Conservation (phyloP, 2,888 invertebrate genomes). For the Mimumesa dahlbomi region DNA sequence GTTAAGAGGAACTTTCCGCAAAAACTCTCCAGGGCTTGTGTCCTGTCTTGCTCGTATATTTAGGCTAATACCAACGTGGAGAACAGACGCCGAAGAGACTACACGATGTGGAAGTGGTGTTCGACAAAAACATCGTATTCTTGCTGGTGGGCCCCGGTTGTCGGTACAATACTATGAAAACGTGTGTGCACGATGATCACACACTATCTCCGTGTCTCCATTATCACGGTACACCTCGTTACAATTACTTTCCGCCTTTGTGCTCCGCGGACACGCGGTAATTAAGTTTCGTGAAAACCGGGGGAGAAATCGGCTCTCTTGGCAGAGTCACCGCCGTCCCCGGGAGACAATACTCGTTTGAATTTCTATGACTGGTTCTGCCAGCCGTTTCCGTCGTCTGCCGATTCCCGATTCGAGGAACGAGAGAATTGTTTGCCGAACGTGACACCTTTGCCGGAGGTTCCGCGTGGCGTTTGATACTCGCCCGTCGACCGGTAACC, state of each 20-base stretch:
- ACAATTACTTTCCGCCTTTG: constrained; percentile 37
- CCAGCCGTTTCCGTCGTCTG: no score
- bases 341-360: constrained; percentile 51
- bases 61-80: constrained; percentile 38
- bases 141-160: constrained; percentile 21
- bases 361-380: constrained; percentile 51
- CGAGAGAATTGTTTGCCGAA: constrained; percentile 52
- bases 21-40: constrained; percentile 42
- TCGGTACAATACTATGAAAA: neutral
- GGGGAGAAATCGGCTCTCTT: constrained; percentile 47
- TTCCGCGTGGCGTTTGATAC: constrained; percentile 36
- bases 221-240: constrained; percentile 45
- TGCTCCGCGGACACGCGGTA: constrained; percentile 38
- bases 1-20: constrained; percentile 49
- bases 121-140: constrained; percentile 30
- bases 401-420: constrained; percentile 38
- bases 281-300: constrained; percentile 57
- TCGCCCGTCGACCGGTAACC: constrained; percentile 23
- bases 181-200: constrained; percentile 9
- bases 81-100: constrained; percentile 11
- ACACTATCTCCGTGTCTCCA: constrained; percentile 9
- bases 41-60: constrained; percentile 39
- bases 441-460: constrained; percentile 47
- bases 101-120: neutral
- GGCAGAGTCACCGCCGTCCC: constrained; percentile 8